A percentile compares a stretch with the other conserved stretches of the same genome.
Conservation (phyloP, 2,888 invertebrate genomes). For the Norana najaformis region DNA sequence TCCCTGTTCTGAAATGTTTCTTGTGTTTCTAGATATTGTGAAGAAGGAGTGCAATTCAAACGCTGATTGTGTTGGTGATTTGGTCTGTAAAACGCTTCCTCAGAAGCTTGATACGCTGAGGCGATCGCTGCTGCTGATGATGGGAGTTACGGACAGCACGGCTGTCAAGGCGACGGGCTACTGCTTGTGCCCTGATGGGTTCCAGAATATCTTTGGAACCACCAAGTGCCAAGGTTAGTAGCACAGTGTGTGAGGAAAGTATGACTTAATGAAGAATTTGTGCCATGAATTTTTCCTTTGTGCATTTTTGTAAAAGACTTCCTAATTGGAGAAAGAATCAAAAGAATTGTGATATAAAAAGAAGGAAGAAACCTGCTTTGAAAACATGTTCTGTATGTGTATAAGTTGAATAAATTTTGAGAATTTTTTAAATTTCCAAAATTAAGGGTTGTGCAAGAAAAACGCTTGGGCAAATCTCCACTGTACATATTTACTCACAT, state of each 20-base stretch:
- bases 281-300: not conserved
- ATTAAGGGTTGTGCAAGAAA: too few relatives aligned
- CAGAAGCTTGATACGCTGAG: not conserved
- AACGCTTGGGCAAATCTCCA: too few relatives aligned
- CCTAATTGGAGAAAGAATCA: not conserved
- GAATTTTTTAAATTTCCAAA: too few relatives aligned
- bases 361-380: not conserved
- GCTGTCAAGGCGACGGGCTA: not conserved
- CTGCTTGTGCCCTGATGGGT: constrained; percentile 9
- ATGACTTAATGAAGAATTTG: not conserved
- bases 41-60: constrained; percentile 2
- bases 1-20: not conserved
- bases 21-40: not conserved
- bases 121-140: constrained; percentile 10
- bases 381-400: not conserved
- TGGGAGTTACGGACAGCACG: not conserved
- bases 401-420: too few relatives aligned
- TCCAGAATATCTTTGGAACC: not conserved
- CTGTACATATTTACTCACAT: too few relatives aligned
- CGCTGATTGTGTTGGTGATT: not conserved
- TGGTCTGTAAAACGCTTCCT: constrained; percentile 19
- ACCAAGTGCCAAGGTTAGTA: not conserved
- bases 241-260: not conserved
- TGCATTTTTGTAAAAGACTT: too few relatives aligned
- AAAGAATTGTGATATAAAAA: not conserved